Conservation (phyloP, 2,888 invertebrate species). For the Oligia fasciuncula region DNA sequence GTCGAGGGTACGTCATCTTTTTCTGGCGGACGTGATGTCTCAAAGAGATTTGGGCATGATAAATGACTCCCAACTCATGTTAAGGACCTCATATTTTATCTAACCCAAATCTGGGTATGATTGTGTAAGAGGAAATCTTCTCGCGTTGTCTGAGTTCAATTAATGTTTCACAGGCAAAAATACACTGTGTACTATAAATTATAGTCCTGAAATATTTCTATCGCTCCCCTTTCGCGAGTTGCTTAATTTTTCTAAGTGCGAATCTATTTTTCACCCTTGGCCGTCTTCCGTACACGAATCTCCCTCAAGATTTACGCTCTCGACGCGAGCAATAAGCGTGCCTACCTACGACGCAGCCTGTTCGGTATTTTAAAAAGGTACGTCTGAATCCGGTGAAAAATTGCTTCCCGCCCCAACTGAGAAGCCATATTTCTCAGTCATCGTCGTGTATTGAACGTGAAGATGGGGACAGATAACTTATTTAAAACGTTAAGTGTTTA, state of each 20-base stretch:
- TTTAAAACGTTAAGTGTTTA: slow-evolving; percentile 77
- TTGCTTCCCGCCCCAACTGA: slow-evolving; percentile 80
- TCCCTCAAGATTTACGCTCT: slow-evolving; percentile 85
- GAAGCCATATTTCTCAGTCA: slow-evolving; percentile 83
- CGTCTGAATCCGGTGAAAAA: slow-evolving; percentile 87
- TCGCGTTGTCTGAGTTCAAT: slow-evolving; percentile 26
- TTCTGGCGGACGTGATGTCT: slow-evolving; percentile 65
- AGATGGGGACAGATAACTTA: slow-evolving; percentile 83
- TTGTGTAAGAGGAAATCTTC: slow-evolving; percentile 36
- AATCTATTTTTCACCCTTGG: slow-evolving; percentile 85
- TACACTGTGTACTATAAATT: slow-evolving; percentile 45
- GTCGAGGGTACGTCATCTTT: slow-evolving; percentile 65
- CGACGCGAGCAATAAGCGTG: slow-evolving; percentile 85
- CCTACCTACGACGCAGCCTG: slow-evolving; percentile 78
- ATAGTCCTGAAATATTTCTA: slow-evolving; percentile 63
- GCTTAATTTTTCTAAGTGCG: slow-evolving; percentile 87
- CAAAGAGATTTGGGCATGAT: slow-evolving; percentile 65
- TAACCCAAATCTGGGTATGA: slow-evolving; percentile 46
- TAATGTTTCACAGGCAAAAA: slow-evolving; percentile 28
- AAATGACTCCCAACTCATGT: slow-evolving; percentile 56
- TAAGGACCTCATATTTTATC: slow-evolving; percentile 52
- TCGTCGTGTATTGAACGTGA: slow-evolving; percentile 81
- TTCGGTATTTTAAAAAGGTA: slow-evolving; percentile 88
- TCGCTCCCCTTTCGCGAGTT: slow-evolving; percentile 67
- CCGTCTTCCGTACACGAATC: slow-evolving; percentile 76